A percentile compares a stretch with the other conserved stretches of the same genome.
Evolutionary conservation across 92 coral and sea anemone species (phyloP).

Genomic region (Umimayanthus chanpuru): DNA sequence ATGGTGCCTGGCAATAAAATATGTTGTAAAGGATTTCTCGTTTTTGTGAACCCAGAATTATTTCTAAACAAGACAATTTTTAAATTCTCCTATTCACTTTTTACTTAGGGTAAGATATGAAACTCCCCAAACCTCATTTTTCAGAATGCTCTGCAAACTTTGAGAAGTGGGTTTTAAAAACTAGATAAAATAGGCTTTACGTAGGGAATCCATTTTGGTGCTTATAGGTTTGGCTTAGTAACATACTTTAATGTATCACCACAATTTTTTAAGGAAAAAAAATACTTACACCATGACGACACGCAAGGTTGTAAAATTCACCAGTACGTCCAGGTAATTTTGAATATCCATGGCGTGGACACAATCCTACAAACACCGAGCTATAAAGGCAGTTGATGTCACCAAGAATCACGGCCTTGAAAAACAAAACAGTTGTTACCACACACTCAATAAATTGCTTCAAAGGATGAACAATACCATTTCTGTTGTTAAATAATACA

Average conservation of each 20-base stretch:
- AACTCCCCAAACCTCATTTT: no score
- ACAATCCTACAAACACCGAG: constrained; percentile 21
- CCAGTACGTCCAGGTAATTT: constrained; percentile 40
- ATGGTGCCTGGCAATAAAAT: neutral
- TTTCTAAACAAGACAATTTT: neutral
- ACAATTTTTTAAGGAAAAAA: constrained; percentile 11
- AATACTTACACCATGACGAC: constrained; percentile 46
- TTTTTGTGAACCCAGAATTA: neutral
- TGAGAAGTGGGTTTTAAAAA: neutral
- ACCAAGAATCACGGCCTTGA: constrained; percentile 32
- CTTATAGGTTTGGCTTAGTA: neutral
- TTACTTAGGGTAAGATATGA: no score
- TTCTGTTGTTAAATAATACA: neutral
- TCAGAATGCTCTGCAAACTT: no score
- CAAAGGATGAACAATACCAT: no score
- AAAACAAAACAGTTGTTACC: neutral
- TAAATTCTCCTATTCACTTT: no score
- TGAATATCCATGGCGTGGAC: constrained; percentile 49
- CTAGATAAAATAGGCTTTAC: neutral
- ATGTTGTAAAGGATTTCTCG: no score
- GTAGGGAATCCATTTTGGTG: neutral
- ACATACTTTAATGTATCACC: neutral
- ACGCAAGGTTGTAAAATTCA: constrained; percentile 48
- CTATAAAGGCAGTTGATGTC: constrained; percentile 26
- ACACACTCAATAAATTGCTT: neutral